Conservation (phyloP, 1,140 invertebrate genomes). For the Pentalonia nigronervosa region DNA sequence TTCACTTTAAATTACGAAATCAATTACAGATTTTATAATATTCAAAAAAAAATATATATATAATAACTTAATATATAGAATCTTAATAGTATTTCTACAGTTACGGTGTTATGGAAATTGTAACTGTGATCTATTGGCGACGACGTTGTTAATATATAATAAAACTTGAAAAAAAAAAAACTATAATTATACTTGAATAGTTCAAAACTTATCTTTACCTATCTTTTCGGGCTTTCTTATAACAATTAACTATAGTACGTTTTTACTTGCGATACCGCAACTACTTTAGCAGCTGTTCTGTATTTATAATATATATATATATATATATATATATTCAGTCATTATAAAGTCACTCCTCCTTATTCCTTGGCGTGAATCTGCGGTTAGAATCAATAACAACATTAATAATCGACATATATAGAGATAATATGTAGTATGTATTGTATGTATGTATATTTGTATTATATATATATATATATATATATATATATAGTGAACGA, state of each 20-base stretch:
- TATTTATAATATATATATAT: neutral
- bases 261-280: too few relatives aligned
- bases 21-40: too few relatives aligned
- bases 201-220: neutral
- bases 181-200: too few relatives aligned
- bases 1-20: too few relatives aligned
- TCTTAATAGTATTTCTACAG: neutral
- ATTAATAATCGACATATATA: constrained; percentile 21
- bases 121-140: neutral
- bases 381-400: neutral
- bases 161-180: too few relatives aligned
- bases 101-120: neutral
- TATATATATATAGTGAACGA: neutral
- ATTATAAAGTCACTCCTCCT: neutral
- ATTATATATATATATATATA: neutral
- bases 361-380: neutral
- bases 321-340: too few relatives aligned
- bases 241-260: neutral
- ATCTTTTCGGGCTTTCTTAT: neutral
- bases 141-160: neutral
- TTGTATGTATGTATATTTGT: neutral
- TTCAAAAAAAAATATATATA: too few relatives aligned
- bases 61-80: too few relatives aligned
- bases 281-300: neutral
- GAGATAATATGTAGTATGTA: too few relatives aligned